These are phyloP conservation scores for Platysteira castanea DNA, from an alignment of 2,113 vertebrate genomes.

Conservation along the genomic window DNA sequence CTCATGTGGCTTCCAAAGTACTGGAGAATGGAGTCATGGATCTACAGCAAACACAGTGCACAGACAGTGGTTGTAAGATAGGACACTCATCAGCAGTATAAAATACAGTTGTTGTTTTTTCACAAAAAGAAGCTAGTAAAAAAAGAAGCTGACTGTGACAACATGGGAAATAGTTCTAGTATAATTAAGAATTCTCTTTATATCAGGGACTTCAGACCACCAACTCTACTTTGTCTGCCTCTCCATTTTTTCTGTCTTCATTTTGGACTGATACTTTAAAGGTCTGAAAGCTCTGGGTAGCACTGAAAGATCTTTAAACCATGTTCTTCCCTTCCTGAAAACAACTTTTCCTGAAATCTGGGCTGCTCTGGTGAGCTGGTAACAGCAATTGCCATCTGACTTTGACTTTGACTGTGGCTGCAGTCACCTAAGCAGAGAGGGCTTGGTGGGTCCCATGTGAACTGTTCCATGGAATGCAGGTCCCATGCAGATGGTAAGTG, in stretches of 20 bases:
- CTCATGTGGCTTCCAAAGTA: conserved; percentile 16
- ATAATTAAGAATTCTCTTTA: background rate
- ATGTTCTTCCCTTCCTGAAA: background rate
- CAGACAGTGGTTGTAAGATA: background rate
- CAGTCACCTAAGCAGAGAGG: background rate
- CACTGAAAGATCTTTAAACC: background rate
- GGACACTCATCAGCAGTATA: background rate
- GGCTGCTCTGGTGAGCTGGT: background rate
- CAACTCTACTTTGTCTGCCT: background rate
- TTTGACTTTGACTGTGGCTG: background rate
- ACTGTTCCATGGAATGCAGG: background rate
- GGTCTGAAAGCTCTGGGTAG: background rate
- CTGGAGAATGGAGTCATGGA: conserved; percentile 35
- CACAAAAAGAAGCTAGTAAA: background rate
- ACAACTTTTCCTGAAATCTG: background rate
- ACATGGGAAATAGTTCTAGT: background rate
- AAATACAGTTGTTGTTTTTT: background rate
- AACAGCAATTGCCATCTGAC: background rate
- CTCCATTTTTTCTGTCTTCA: background rate
- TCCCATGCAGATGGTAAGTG: background rate
- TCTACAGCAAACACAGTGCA: conserved; percentile 59
- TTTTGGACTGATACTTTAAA: background rate
- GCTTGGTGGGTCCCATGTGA: background rate
- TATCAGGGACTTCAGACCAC: background rate
- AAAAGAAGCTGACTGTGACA: background rate